Evolutionary conservation across 1,140 invertebrate species (phyloP).

Genomic region (Planococcus citri): DNA sequence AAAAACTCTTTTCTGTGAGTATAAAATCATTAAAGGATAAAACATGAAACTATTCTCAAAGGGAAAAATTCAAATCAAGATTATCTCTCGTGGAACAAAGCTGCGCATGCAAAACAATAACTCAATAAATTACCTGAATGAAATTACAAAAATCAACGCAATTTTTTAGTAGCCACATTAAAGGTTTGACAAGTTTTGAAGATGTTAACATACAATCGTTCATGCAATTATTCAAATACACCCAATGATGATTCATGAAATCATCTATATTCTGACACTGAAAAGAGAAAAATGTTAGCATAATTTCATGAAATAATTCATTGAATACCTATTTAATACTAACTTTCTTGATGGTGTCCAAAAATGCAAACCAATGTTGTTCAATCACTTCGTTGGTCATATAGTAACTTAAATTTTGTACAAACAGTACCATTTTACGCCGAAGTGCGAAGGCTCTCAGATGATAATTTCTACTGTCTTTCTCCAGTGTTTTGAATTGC

Average conservation of each 20-base stretch:
- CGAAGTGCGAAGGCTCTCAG: conserved; percentile 79
- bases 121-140: neutral
- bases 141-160: conserved; percentile 3
- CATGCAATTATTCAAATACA: conserved; percentile 10
- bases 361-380: conserved; percentile 47
- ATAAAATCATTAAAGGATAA: too few relatives aligned
- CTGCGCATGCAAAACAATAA: neutral
- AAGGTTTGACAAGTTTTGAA: neutral
- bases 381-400: conserved; percentile 98
- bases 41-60: too few relatives aligned
- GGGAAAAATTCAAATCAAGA: neutral
- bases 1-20: too few relatives aligned
- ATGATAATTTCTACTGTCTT: conserved; percentile 53
- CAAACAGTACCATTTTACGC: conserved; percentile 90
- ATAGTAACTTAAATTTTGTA: conserved; percentile 94
- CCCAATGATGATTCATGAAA: conserved; percentile 16
- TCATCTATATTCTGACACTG: conserved; percentile 8
- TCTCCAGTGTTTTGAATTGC: conserved; percentile 71
- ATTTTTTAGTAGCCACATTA: neutral
- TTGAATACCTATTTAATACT: neutral
- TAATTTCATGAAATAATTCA: neutral
- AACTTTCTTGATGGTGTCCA: conserved; percentile 20
- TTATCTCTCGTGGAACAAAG: neutral
- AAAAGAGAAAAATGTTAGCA: neutral
- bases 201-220: conserved; percentile 11